These are phyloP conservation scores for Holothuria leucospilota DNA, from an alignment of 53 echinoderm and acorn worm genomes.

Conservation along the genomic window DNA sequence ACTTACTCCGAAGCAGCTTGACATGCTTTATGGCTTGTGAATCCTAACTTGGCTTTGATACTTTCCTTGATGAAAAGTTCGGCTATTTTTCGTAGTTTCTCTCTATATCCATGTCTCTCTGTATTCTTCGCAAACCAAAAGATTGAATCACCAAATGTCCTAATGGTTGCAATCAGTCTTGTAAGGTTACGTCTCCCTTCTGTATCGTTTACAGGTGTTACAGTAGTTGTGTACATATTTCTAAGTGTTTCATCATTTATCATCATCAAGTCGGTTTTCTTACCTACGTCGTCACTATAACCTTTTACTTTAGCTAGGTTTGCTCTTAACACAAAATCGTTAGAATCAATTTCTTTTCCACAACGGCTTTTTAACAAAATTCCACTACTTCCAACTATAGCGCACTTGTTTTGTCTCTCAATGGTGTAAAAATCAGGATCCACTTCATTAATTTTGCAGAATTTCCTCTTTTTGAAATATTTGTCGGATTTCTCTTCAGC, in stretches of 20 bases:
- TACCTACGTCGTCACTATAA: background rate
- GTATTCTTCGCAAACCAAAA: slow-evolving; percentile 5
- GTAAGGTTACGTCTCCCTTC: no score
- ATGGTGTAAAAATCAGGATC: background rate
- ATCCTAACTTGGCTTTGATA: background rate
- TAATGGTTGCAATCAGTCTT: no score
- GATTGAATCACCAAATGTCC: background rate
- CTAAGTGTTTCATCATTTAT: slow-evolving; percentile 2
- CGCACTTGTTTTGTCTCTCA: background rate
- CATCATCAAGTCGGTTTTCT: background rate
- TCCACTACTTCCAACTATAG: background rate
- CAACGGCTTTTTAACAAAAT: background rate
- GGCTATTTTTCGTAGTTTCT: background rate
- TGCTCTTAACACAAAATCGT: background rate
- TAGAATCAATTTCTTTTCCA: background rate
- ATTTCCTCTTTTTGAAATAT: background rate
- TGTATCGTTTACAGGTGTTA: no score
- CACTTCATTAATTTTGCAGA: background rate
- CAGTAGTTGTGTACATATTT: background rate
- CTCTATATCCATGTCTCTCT: background rate
- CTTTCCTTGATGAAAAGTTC: background rate
- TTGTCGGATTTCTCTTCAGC: background rate
- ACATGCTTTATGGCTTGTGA: no score
- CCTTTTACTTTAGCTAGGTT: background rate
- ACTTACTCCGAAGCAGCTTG: no score